These are phyloP conservation scores for Gallinago undulata DNA, from an alignment of 2,113 vertebrate genomes.

Conservation along the genomic window DNA sequence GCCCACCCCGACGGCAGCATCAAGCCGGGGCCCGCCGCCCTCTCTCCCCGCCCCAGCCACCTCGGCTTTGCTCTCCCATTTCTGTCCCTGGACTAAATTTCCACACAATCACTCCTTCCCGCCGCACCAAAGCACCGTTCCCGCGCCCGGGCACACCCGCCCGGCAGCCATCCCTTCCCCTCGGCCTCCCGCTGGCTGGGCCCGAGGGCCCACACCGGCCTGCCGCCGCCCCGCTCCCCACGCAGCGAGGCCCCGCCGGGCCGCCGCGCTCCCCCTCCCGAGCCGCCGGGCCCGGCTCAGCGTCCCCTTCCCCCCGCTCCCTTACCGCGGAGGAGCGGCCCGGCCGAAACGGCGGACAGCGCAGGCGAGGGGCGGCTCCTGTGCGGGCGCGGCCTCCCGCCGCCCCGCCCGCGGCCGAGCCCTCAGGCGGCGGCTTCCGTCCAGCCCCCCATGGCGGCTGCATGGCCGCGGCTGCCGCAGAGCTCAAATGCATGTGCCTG, in stretches of 20 bases:
- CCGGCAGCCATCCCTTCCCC: background rate
- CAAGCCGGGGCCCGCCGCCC: background rate
- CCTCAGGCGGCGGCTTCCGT: accelerated
- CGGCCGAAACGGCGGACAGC: background rate
- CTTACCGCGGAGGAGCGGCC: background rate
- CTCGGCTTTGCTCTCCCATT: background rate
- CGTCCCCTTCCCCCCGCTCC: accelerated
- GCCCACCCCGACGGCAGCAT: accelerated
- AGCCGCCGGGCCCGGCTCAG: background rate
- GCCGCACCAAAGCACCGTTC: background rate
- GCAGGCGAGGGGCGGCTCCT: background rate
- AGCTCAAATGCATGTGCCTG: accelerated
- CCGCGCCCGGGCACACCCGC: background rate
- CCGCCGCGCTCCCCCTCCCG: too few relatives aligned
- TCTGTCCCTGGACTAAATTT: background rate
- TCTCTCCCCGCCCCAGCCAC: too few relatives aligned
- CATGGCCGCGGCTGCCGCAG: accelerated
- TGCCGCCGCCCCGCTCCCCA: background rate
- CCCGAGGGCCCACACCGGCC: background rate
- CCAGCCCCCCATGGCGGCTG: accelerated
- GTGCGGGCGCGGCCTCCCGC: background rate
- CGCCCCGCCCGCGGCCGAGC: background rate
- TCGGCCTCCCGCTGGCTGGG: background rate
- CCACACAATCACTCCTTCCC: background rate
- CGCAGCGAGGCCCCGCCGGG: background rate